A percentile compares a stretch with the other conserved stretches of the same genome.
Evolutionary conservation across 2,113 vertebrate species (phyloP).

Genomic region (Clarias macrocephalus): DNA sequence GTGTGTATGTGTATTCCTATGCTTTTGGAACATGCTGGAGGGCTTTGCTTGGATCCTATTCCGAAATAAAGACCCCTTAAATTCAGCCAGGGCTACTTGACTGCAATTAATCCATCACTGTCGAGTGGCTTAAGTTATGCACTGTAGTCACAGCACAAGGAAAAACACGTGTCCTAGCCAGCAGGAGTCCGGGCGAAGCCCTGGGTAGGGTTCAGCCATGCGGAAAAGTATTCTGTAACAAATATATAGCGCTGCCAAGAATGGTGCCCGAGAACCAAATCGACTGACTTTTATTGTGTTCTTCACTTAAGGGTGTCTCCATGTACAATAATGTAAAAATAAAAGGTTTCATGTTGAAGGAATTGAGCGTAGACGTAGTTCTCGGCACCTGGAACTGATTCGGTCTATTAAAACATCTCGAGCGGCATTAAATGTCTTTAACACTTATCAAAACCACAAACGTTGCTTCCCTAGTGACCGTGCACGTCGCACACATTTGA

Average conservation of each 20-base stretch:
- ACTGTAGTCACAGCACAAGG: constrained; percentile 35
- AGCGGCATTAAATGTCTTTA: constrained; percentile 14
- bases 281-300: background rate
- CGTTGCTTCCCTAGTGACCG: constrained; percentile 7
- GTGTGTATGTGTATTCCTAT: constrained; percentile 43
- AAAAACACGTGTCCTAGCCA: background rate
- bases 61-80: constrained; percentile 52
- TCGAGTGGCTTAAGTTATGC: constrained; percentile 32
- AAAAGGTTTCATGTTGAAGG: background rate
- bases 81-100: constrained; percentile 57
- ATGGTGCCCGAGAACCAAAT: background rate
- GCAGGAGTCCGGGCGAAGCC: constrained; percentile 29
- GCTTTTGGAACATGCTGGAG: background rate
- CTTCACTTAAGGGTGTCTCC: background rate
- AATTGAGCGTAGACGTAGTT: background rate
- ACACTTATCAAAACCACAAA: constrained; percentile 22
- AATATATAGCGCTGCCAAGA: constrained; percentile 11
- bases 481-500: background rate
- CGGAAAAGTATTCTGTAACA: constrained; percentile 31
- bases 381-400: constrained; percentile 23
- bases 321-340: background rate
- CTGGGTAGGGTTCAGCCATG: constrained; percentile 33
- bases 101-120: constrained; percentile 62
- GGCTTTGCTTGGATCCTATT: constrained; percentile 48
- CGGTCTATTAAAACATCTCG: background rate